Percentiles rank a stretch among this genome's conserved stretches.
Evolutionary conservation across 2,113 vertebrate species (phyloP).

Genomic region (Narcine bancroftii): DNA sequence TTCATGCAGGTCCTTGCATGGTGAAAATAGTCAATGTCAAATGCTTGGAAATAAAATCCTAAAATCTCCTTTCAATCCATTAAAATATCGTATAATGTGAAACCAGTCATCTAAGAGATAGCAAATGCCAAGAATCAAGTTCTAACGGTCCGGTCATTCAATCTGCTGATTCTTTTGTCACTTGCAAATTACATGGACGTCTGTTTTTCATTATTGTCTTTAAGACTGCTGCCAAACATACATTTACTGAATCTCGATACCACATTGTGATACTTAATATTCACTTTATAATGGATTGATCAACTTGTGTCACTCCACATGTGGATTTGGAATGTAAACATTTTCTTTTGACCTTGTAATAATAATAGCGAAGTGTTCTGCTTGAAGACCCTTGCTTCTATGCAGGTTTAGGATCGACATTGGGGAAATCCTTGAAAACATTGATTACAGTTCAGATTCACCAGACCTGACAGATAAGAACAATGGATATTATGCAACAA

Average conservation of each 20-base stretch:
- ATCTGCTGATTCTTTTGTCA: slow-evolving; percentile 3
- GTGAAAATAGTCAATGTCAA: no score
- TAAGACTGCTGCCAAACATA: neutral
- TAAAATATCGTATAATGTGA: no score
- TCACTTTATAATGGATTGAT: neutral
- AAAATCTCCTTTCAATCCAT: no score
- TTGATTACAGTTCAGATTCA: neutral
- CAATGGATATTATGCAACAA: no score
- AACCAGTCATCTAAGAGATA: neutral
- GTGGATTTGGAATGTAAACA: neutral
- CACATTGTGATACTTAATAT: neutral
- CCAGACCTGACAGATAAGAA: neutral
- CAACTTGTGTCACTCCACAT: neutral
- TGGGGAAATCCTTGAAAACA: neutral
- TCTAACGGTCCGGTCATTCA: neutral
- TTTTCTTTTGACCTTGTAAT: no score
- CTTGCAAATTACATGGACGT: neutral
- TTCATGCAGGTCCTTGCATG: no score
- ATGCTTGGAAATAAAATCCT: no score
- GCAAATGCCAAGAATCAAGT: neutral
- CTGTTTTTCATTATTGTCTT: slow-evolving; percentile 7
- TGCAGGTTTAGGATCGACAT: no score
- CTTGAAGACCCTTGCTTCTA: neutral
- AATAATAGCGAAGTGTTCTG: neutral
- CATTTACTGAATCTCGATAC: neutral